Base-by-base conservation (phyloP, 2,113 vertebrate genomes). In the Galemys pyrenaicus region DNA sequence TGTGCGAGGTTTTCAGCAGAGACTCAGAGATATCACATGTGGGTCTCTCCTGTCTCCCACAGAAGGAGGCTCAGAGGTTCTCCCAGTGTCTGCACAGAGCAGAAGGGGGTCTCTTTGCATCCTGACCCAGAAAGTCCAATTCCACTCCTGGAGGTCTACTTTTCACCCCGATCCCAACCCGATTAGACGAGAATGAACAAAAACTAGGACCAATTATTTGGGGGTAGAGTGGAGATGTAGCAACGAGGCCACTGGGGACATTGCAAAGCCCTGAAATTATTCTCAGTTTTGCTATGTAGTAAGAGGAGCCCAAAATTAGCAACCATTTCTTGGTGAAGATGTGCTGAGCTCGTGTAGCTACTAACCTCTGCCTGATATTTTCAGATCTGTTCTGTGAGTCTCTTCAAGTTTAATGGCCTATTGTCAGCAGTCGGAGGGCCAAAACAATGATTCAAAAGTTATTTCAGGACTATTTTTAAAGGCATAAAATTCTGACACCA, bases 281-380 rank as follows among this genome's bases (percentile, higher is more conserved):
- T 84, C 56, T 95, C 32, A 20, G 75, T 89, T 97, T 95, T 79
- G 9, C 70, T 87, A 11, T 93, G 89, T 89, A 68, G 83, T 67
- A 96, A 95, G 89, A 95, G 64, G 32, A 91, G 24, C 41, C 78
- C 84, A 24, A 80, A 58, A 74, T 86, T 73, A 95, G 65, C 41
- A 88, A 86, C 32, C 26, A 6, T 70, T 94, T 92, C 79, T 86
- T 64, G 67, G 92, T 44, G 11, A 51, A 74, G 70, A 94, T 17
- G 32, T 64, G 44, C 44, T 64, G 49, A 96, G 26, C 37, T 20
- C 24, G 20, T 37, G 13, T 24, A 7, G 86, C 86, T 41, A 24
- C 32, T 92, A 88, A 92, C 62, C 41, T 78, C 82, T 79, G 87
- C 44, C 74, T 83, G 70, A 11, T 64, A 82, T 80, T 83, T 91